These are phyloP conservation scores for Globodera rostochiensis DNA, from an alignment of 1,140 invertebrate species.

Conservation along the genomic window DNA sequence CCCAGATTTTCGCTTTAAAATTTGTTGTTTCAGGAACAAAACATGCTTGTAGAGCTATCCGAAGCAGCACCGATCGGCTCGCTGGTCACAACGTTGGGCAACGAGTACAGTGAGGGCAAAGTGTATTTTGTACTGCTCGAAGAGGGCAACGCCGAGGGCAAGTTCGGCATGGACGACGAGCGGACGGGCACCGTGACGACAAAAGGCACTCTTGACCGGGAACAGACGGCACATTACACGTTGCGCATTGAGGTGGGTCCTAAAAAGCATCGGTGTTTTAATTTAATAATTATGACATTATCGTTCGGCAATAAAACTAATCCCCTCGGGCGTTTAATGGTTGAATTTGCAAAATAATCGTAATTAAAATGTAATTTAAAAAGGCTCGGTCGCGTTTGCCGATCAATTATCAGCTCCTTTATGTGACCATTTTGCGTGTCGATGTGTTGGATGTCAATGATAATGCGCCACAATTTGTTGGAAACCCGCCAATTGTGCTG, in stretches of 20 bases:
- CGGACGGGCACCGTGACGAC: conserved; percentile 33
- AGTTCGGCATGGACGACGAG: conserved; percentile 55
- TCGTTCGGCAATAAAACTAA: too few species aligned
- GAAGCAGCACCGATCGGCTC: conserved; percentile 20
- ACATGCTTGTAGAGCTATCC: conserved; percentile 26
- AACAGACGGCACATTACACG: conserved; percentile 22
- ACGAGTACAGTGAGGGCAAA: not conserved
- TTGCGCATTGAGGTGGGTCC: conserved; percentile 22
- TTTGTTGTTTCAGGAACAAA: conserved; percentile 58
- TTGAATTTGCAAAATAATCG: conserved; percentile 28
- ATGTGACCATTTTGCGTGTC: conserved; percentile 24
- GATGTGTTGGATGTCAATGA: conserved; percentile 61
- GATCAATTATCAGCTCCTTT: conserved; percentile 26
- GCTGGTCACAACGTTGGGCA: conserved; percentile 10
- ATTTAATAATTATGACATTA: too few species aligned
- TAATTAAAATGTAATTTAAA: conserved; percentile 17
- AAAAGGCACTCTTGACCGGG: conserved; percentile 24
- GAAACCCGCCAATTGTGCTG: conserved; percentile 46
- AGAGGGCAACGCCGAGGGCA: conserved; percentile 59
- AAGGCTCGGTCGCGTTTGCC: conserved; percentile 43
- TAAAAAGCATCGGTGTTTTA: too few species aligned
- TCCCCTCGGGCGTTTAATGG: too few species aligned
- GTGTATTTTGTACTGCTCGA: conserved; percentile 24
- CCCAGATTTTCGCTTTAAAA: too few species aligned
- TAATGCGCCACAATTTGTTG: conserved; percentile 58